phyloP scores from a whole-genome alignment of 1,140 invertebrate genomes.

The Brachionus rotundiformis region DNA sequence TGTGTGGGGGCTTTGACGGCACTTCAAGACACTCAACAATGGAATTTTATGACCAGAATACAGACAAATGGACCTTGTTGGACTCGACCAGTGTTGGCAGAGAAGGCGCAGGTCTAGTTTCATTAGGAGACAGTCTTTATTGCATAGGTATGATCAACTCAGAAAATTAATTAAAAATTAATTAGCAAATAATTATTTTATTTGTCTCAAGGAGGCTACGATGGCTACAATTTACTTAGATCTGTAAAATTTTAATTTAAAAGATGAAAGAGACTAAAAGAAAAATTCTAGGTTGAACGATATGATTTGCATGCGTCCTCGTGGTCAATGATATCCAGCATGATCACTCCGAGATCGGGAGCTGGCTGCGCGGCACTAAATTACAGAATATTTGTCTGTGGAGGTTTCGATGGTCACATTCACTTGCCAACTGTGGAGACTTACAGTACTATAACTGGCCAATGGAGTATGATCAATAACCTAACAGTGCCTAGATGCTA shows the following conservation, averaged over 20 bases:
- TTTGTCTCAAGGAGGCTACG: conserved; percentile 59
- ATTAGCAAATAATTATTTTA: too few relatives aligned
- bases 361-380: conserved; percentile 96
- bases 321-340: conserved; percentile 98
- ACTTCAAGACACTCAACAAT: conserved; percentile 59
- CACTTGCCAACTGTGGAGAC: conserved; percentile 95
- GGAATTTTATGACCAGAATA: conserved; percentile 59
- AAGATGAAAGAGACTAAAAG: neutral
- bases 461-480: conserved; percentile 74
- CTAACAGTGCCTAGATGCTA: conserved; percentile 62
- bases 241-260: conserved; percentile 60
- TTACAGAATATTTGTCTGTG: conserved; percentile 90
- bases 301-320: conserved; percentile 93
- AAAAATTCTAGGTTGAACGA: conserved; percentile 71
- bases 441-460: conserved; percentile 94
- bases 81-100: conserved; percentile 58
- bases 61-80: conserved; percentile 59
- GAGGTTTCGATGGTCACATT: conserved; percentile 96
- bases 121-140: conserved; percentile 59
- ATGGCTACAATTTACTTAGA: conserved; percentile 59
- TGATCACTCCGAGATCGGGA: conserved; percentile 93
- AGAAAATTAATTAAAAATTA: too few relatives aligned
- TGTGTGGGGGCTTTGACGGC: conserved; percentile 63
- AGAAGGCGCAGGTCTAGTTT: conserved; percentile 62
- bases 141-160: conserved; percentile 62